Conservation (phyloP, 1,140 invertebrate genomes). For the Cotesia vestalis region DNA sequence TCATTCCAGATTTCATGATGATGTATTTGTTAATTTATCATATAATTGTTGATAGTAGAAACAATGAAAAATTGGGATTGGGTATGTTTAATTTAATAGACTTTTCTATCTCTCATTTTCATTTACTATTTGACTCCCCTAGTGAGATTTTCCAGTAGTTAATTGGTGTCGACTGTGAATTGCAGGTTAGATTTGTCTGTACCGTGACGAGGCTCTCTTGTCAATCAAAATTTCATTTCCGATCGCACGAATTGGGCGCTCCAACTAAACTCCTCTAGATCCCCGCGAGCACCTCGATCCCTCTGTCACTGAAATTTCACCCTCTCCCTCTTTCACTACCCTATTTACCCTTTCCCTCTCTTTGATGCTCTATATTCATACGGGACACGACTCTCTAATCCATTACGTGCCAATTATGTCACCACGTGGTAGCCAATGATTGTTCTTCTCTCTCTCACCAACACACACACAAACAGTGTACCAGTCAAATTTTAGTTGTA, state of each 20-base stretch:
- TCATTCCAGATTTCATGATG: too few relatives aligned
- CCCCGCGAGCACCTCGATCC: not conserved
- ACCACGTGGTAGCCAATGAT: slow-evolving; percentile 41
- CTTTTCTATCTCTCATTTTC: not conserved
- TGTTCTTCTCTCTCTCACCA: slow-evolving; percentile 13
- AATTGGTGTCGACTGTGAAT: slow-evolving; percentile 47
- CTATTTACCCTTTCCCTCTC: slow-evolving; percentile 18
- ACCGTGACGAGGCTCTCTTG: slow-evolving; percentile 51
- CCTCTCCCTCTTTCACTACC: not conserved
- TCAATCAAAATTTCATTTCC: slow-evolving; percentile 61
- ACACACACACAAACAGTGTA: not conserved
- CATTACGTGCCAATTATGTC: slow-evolving; percentile 45
- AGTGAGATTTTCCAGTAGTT: slow-evolving; percentile 35
- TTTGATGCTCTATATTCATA: slow-evolving; percentile 17
- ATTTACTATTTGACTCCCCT: slow-evolving; percentile 17
- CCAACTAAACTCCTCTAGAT: slow-evolving; percentile 6
- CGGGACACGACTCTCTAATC: slow-evolving; percentile 44
- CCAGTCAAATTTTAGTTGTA: slow-evolving; percentile 27
- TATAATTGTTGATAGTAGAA: too few relatives aligned
- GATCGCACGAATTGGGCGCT: slow-evolving; percentile 50
- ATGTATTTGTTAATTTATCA: not conserved
- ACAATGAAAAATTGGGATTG: not conserved
- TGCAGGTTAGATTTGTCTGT: slow-evolving; percentile 56
- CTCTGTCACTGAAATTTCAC: slow-evolving; percentile 9
- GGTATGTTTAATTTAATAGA: not conserved